These are phyloP conservation scores for Molorchus minor DNA, from an alignment of 2,888 invertebrate species.

Conservation along the genomic window DNA sequence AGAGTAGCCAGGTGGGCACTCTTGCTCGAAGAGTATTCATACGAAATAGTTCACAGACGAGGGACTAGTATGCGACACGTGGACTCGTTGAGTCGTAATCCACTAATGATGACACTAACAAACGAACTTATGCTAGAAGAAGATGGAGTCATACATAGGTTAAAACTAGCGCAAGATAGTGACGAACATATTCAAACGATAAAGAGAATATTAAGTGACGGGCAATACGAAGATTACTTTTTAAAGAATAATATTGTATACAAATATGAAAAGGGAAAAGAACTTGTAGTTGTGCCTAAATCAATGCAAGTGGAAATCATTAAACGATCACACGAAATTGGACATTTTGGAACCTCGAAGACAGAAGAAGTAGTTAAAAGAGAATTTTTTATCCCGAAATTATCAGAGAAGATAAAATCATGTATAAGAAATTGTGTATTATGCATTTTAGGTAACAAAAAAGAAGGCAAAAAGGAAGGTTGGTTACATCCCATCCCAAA, in stretches of 20 bases:
- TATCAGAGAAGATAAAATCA: slow-evolving; percentile 38
- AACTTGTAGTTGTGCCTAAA: slow-evolving; percentile 49
- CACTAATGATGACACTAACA: slow-evolving; percentile 23
- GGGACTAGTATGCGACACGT: slow-evolving; percentile 44
- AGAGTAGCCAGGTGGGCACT: slow-evolving; percentile 50
- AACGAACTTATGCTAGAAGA: slow-evolving; percentile 5
- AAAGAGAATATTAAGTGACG: slow-evolving; percentile 33
- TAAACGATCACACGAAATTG: slow-evolving; percentile 50
- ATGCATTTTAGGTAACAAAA: slow-evolving; percentile 48
- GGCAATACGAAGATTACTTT: slow-evolving; percentile 30
- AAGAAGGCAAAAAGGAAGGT: slow-evolving; percentile 50
- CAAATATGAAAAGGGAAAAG: slow-evolving; percentile 37
- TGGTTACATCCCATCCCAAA: slow-evolving; percentile 39
- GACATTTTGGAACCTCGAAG: slow-evolving; percentile 51
- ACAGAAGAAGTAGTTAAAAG: slow-evolving; percentile 35
- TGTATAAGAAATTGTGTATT: slow-evolving; percentile 39
- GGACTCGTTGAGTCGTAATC: slow-evolving; percentile 45
- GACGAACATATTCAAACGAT: slow-evolving; percentile 41
- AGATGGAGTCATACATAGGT: slow-evolving; percentile 17
- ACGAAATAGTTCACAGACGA: slow-evolving; percentile 46
- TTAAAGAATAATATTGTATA: slow-evolving; percentile 41
- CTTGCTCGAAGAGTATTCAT: slow-evolving; percentile 47
- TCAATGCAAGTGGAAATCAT: slow-evolving; percentile 55
- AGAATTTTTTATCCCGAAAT: slow-evolving; percentile 40
- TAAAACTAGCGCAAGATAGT: slow-evolving; percentile 35